Evolutionary conservation across 2,113 vertebrate species (phyloP), one percentile per base, ranked within the genome.

Genomic region (Caloenas nicobarica): DNA sequence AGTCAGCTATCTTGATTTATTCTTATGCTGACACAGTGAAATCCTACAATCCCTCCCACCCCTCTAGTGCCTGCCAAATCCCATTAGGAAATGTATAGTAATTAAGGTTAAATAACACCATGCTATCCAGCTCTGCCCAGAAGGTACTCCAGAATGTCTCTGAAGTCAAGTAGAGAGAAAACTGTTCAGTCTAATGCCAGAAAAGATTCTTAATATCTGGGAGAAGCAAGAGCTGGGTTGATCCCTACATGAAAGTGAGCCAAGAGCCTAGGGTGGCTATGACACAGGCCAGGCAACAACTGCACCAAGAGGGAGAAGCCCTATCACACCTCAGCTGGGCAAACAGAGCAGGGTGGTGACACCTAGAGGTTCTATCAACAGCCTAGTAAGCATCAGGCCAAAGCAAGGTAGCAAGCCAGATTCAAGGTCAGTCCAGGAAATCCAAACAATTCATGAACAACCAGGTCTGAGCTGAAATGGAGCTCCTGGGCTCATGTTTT

Each of bases 1-100:
- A 84, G 65, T 91, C 86, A 93, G 89, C 76, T 92, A 9, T 7
- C 71, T 38, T 48, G 86, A 86, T 80, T 86, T 86, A 34, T 61
- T 80, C 51, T 69, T 86, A 29, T 34, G 92, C 88, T 95, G 92
- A 97, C 69, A 92, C 86, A 83, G 57, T 31, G 69, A 92, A 94
- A 93, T 86, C 81, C 26, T 89, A 68, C 81, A 92, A 40, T 71
- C 21, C 33, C 23, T 71, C 72, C 61, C 69, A 84, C 56, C 66
- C 58, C 46, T 48, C 29, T 31, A 48, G 16, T 21, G 69, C 42
- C 71, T 93, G 77, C 82, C 83, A 92, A 93, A 92, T 88, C 9
- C 61, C 77, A 92, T 91, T 70, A 86, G 81, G 72, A 94, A 91
- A 91, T 51, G 21, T 70, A 92, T 8, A 88, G 72, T 64, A 81